Conservation (phyloP, 2,113 vertebrate genomes). For the Ranitomeya imitator region DNA sequence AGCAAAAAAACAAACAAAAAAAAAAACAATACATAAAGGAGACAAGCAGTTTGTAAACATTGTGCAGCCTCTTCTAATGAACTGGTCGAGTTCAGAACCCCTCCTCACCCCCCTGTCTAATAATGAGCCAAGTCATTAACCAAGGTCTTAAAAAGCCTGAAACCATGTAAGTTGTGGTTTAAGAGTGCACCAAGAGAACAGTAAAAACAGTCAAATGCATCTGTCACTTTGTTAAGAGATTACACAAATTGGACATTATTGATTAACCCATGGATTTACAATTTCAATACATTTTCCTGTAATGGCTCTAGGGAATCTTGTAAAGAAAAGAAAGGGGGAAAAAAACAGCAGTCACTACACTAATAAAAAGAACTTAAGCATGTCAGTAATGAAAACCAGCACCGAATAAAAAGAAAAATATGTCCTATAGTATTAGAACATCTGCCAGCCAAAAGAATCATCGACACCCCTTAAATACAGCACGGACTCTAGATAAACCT, state of each 20-base stretch:
- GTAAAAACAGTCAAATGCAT: slow-evolving; percentile 54
- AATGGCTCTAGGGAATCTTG: slow-evolving; percentile 47
- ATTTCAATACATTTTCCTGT: slow-evolving; percentile 50
- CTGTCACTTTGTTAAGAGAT: slow-evolving; percentile 51
- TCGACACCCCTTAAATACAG: slow-evolving; percentile 1
- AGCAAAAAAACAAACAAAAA: background rate
- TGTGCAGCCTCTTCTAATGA: slow-evolving; percentile 62
- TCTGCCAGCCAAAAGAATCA: slow-evolving; percentile 38
- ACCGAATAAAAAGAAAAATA: slow-evolving; percentile 44
- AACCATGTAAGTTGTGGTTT: slow-evolving; percentile 44
- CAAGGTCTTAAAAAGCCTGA: slow-evolving; percentile 58
- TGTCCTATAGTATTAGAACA: slow-evolving; percentile 25
- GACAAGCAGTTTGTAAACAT: slow-evolving; percentile 25
- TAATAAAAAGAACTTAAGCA: slow-evolving; percentile 50
- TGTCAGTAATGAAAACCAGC: slow-evolving; percentile 54
- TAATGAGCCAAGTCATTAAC: slow-evolving; percentile 40
- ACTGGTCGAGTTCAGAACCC: slow-evolving; percentile 34
- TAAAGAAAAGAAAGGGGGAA: slow-evolving; percentile 19
- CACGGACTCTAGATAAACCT: background rate
- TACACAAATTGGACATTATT: slow-evolving; percentile 50
- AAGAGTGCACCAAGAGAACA: slow-evolving; percentile 54
- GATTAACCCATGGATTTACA: slow-evolving; percentile 34
- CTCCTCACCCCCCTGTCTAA: slow-evolving; percentile 26
- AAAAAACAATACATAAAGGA: slow-evolving; percentile 44
- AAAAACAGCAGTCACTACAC: slow-evolving; percentile 43